Conservation (phyloP, 2,888 invertebrate species). For the Drosophila engyochracea region DNA sequence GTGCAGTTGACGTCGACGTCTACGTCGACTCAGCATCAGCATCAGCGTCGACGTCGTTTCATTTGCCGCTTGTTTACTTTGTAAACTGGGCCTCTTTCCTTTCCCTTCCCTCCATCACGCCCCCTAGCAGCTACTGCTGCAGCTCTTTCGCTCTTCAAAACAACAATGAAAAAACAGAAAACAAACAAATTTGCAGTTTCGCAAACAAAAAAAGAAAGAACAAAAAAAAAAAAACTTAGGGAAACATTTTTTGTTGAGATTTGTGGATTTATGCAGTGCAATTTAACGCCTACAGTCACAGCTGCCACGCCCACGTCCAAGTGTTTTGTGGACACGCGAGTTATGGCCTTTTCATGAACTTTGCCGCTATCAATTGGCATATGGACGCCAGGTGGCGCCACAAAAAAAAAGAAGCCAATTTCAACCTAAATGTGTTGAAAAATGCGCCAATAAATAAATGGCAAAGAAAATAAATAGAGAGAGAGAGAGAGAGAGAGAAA, state of each 20-base stretch:
- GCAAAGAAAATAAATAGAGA: not conserved
- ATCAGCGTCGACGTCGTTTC: constrained; percentile 59
- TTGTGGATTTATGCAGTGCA: constrained; percentile 65
- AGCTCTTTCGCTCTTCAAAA: constrained; percentile 40
- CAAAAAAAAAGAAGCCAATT: constrained; percentile 29
- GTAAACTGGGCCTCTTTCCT: constrained; percentile 67
- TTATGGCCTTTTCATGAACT: constrained; percentile 53
- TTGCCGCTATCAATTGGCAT: constrained; percentile 49
- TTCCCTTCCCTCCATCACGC: not conserved
- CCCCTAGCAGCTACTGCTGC: not conserved
- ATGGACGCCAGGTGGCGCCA: constrained; percentile 55
- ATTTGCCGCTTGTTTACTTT: constrained; percentile 77
- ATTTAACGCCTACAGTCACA: constrained; percentile 23
- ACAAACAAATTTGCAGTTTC: constrained; percentile 10
- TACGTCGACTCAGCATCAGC: not conserved
- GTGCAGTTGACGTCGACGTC: constrained; percentile 46
- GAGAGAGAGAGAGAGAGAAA: not conserved
- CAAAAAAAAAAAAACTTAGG: not conserved
- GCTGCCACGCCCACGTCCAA: constrained; percentile 36
- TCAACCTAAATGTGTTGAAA: constrained; percentile 29
- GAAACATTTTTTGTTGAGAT: constrained; percentile 31
- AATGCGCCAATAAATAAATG: constrained; percentile 32
- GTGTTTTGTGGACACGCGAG: constrained; percentile 28
- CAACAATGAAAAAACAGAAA: constrained; percentile 56
- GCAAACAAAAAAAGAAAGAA: constrained; percentile 9